A percentile compares a stretch with the other conserved stretches of the same genome.
These are phyloP conservation scores for Lamellibrachia satsuma DNA, from an alignment of 2,888 invertebrate genomes.

Conservation along the genomic window DNA sequence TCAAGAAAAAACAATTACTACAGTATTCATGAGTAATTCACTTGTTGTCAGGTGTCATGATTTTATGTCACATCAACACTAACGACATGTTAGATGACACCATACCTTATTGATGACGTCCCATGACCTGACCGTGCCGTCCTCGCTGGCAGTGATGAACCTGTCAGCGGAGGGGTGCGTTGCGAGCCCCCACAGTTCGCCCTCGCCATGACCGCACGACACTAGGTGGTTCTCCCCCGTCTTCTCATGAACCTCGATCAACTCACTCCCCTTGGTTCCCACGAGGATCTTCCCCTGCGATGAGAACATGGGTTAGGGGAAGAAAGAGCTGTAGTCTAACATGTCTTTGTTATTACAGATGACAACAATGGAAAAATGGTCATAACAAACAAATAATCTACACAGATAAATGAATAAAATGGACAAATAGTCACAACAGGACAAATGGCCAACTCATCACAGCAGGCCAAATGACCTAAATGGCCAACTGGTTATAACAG, in stretches of 20 bases:
- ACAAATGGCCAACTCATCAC: not conserved
- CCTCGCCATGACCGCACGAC: constrained; percentile 63
- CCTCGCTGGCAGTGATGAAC: constrained; percentile 63
- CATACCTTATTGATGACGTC: constrained; percentile 58
- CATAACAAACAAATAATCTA: not conserved
- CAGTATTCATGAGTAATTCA: no score
- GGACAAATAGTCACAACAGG: not conserved
- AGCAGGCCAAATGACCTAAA: not conserved
- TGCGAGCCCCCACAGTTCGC: constrained; percentile 65
- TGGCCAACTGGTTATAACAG: not conserved
- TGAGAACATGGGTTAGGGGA: not conserved
- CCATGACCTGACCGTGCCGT: constrained; percentile 63
- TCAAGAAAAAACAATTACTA: no score
- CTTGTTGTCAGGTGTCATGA: no score
- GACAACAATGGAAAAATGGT: not conserved
- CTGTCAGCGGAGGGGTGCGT: constrained; percentile 55
- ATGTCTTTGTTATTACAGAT: no score
- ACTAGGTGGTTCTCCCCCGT: constrained; percentile 53
- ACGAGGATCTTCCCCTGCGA: constrained; percentile 63
- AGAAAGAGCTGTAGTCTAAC: no score
- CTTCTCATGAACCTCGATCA: constrained; percentile 64
- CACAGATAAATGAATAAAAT: not conserved
- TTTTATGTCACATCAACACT: no score
- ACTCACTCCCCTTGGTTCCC: constrained; percentile 62
- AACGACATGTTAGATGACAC: no score